Percentiles rank a stretch among this genome's conserved stretches.
Evolutionary conservation across 2,113 vertebrate species (phyloP).

Genomic region (Lepidiolamprologus cunningtoni): DNA sequence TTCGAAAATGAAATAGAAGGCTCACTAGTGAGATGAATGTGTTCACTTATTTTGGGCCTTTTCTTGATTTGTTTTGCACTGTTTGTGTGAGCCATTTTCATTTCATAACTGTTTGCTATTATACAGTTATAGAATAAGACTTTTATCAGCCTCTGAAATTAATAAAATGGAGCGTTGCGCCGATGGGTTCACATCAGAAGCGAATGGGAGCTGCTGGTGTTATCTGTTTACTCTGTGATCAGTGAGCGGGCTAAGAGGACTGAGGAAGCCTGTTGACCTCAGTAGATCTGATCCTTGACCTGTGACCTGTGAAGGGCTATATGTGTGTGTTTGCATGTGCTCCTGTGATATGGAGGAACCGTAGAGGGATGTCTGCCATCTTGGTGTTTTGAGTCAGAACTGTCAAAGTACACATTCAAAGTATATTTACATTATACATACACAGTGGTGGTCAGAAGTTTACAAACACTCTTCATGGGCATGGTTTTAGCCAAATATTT

Average conservation of each 20-base stretch:
- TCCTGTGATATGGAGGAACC: background rate
- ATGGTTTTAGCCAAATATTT: background rate
- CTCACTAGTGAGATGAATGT: background rate
- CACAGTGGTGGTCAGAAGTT: background rate
- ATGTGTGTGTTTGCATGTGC: background rate
- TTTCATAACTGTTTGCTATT: background rate
- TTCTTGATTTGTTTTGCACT: background rate
- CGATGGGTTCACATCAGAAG: background rate
- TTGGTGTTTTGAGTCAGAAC: background rate
- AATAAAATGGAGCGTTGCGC: background rate
- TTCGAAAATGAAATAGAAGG: background rate
- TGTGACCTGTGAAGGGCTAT: background rate
- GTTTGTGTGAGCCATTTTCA: background rate
- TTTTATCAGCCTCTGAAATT: background rate
- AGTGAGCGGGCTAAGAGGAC: background rate
- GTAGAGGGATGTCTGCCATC: background rate
- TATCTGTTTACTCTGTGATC: conserved; percentile 22
- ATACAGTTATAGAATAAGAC: background rate
- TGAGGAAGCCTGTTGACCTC: conserved; percentile 32
- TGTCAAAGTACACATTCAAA: background rate
- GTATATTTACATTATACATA: background rate
- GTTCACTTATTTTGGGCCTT: background rate
- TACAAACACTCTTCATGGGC: background rate
- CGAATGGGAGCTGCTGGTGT: background rate
- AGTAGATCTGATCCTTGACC: conserved; percentile 8